Percentiles rank a stretch among this genome's conserved stretches.
Conservation (phyloP, 2,888 invertebrate species). For the Macrostomum cliftonense region DNA sequence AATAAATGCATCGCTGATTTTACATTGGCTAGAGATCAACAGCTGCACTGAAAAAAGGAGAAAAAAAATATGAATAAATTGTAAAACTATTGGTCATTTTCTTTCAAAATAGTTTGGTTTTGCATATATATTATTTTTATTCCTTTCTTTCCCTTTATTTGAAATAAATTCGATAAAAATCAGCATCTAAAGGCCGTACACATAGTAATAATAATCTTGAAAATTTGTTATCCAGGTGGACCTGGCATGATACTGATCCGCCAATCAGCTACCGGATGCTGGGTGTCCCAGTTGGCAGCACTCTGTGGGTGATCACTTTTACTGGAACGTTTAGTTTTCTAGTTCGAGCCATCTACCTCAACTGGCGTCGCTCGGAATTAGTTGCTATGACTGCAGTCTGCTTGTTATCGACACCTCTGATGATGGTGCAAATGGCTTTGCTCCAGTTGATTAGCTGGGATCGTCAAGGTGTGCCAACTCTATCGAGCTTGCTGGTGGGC, state of each 20-base stretch:
- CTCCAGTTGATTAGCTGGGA: conserved; percentile 5
- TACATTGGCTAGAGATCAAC: no score
- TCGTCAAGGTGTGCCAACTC: conserved; percentile 5
- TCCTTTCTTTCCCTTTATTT: no score
- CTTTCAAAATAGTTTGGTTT: no score
- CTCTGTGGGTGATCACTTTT: conserved; percentile 6
- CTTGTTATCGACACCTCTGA: conserved; percentile 2
- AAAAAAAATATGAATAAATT: no score
- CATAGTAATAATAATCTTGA: no score
- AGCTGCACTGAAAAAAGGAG: no score
- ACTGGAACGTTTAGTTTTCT: conserved; percentile 3
- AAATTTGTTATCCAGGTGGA: background rate
- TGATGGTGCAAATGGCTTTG: conserved; percentile 8
- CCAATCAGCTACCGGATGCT: conserved; percentile 8
- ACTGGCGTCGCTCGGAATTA: background rate
- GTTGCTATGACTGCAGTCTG: conserved; percentile 2
- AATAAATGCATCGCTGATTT: no score
- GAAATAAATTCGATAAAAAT: no score
- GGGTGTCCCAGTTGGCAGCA: conserved; percentile 6
- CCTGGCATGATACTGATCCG: conserved; percentile 9
- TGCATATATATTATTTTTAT: no score
- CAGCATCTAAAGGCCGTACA: no score
- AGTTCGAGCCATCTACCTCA: background rate
- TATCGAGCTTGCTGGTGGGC: background rate
- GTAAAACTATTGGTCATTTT: no score